Evolutionary conservation across 2,113 vertebrate species (phyloP).

Genomic region (Phylloscopus whistleri): DNA sequence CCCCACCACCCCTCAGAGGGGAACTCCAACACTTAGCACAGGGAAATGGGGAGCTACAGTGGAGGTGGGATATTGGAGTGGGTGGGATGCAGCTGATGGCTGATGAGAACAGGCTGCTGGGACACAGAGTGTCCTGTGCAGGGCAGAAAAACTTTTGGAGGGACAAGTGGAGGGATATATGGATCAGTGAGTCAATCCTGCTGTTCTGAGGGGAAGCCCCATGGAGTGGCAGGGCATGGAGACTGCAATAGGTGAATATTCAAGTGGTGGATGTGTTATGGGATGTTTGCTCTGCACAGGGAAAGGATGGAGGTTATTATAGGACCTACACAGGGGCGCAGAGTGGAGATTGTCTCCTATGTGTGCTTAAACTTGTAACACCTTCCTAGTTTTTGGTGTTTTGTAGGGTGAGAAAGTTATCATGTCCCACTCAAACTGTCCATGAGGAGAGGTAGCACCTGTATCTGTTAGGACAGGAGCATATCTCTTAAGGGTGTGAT

Average conservation of each 20-base stretch:
- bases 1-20: neutral
- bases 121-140: neutral
- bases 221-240: neutral
- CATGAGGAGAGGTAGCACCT: neutral
- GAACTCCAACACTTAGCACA: neutral
- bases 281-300: neutral
- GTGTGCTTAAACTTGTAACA: neutral
- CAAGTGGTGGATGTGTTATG: neutral
- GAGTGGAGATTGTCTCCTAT: neutral
- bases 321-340: neutral
- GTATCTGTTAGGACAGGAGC: no score
- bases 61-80: neutral
- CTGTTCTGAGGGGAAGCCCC: neutral
- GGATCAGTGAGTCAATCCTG: neutral
- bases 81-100: neutral
- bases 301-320: neutral
- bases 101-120: neutral
- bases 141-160: neutral
- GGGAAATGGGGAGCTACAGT: neutral
- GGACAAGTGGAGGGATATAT: neutral
- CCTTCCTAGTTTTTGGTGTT: neutral
- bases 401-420: neutral
- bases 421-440: neutral
- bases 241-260: neutral
- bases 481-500: neutral